Evolutionary conservation across 2,797 vertebrate genomes (phyloP).

Genomic region (Hirundo rustica): DNA sequence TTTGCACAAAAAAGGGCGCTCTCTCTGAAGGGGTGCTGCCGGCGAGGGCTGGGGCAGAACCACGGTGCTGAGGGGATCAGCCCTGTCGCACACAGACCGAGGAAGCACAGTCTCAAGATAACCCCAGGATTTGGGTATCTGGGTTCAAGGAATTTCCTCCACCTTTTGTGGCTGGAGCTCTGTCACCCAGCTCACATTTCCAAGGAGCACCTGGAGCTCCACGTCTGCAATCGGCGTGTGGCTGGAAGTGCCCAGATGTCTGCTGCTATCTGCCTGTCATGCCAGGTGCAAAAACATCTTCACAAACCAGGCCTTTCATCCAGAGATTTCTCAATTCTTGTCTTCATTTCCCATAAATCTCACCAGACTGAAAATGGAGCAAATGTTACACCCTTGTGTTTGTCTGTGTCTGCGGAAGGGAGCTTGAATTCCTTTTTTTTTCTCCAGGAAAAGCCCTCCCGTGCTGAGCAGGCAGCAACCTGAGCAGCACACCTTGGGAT

Average conservation of each 20-base stretch:
- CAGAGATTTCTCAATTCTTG: not conserved
- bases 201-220: not conserved
- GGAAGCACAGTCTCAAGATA: not conserved
- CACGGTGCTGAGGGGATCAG: not conserved
- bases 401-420: not conserved
- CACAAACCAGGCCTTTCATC: not conserved
- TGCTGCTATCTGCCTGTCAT: not conserved
- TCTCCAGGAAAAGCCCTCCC: constrained; percentile 17
- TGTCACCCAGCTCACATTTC: not conserved
- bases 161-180: not conserved
- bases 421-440: not conserved
- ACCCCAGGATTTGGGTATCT: not conserved
- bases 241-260: not conserved
- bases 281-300: not conserved
- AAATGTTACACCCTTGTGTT: not conserved
- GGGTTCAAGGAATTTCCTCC: not conserved
- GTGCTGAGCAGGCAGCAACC: constrained; percentile 15
- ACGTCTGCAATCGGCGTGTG: not conserved
- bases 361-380: not conserved
- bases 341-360: not conserved
- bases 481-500: not conserved
- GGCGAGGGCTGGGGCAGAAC: not conserved
- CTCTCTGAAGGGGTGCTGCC: not conserved
- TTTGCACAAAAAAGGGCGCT: not conserved
- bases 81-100: not conserved